A percentile compares a stretch with the other conserved stretches of the same genome.
Evolutionary conservation across 2,888 invertebrate species (phyloP).

Genomic region (Horisme vitalbata): DNA sequence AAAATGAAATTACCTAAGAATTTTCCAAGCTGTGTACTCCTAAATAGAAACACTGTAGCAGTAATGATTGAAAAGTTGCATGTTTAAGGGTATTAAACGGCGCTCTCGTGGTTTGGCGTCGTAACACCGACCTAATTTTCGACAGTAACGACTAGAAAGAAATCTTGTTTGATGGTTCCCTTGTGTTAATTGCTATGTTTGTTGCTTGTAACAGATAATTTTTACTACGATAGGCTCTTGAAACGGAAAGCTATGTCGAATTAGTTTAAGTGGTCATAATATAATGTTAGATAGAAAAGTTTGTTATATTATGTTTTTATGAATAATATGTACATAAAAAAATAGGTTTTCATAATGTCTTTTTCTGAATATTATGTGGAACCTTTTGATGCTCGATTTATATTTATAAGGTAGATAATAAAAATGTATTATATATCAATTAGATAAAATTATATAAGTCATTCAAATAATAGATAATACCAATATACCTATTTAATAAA

Average conservation of each 20-base stretch:
- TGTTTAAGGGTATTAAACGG: slow-evolving; percentile 62
- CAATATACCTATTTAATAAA: no score
- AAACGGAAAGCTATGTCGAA: slow-evolving; percentile 13
- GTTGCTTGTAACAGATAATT: slow-evolving; percentile 27
- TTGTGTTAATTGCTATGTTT: slow-evolving; percentile 49
- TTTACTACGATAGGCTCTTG: slow-evolving; percentile 10
- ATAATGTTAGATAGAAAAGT: no score
- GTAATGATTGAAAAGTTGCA: slow-evolving; percentile 71
- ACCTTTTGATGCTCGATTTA: no score
- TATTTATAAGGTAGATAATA: no score
- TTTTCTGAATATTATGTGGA: no score
- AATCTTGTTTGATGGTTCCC: slow-evolving; percentile 52
- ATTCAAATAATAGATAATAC: no score
- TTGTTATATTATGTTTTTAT: no score
- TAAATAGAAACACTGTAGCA: slow-evolving; percentile 18
- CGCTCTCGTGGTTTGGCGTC: slow-evolving; percentile 53
- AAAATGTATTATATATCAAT: no score
- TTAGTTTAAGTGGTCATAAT: no score
- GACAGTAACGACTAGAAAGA: slow-evolving; percentile 57
- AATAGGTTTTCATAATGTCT: no score
- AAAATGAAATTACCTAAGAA: slow-evolving; percentile 9
- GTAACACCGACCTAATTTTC: slow-evolving; percentile 67
- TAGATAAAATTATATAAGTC: no score
- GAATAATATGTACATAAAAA: no score
- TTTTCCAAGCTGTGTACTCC: slow-evolving; percentile 8